Evolutionary conservation across 2,888 invertebrate species (phyloP), one percentile per base, ranked within the genome.

Genomic region (Campaea margaritaria): DNA sequence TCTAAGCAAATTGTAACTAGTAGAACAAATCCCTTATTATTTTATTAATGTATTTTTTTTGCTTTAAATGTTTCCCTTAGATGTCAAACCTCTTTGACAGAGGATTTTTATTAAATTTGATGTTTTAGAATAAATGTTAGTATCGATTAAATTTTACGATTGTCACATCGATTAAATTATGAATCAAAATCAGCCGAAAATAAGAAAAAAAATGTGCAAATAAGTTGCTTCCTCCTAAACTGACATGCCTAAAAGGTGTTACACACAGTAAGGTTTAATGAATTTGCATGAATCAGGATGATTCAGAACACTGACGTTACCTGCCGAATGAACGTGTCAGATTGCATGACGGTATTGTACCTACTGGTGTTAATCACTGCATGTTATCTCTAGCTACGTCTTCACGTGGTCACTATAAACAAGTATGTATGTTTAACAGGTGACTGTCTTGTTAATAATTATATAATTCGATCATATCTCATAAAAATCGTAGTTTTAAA

Each of bases 201-300:
- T 9, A 34, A 34, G 15, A 46, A 46, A 34, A 13, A 45, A 28
- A 49, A 36, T 53, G 28, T 28, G 47, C 43, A 52, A 58, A 53
- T 21, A 13, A 14, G 34, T 47, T 27, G 42, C 44, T 57, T 39
- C 51, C 57, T 53, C 58, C 51, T 43, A 36, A 41, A 21, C 14
- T 14, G 21, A 31, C 39, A 45, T 14, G 28, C 28, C n/a, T 16
- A 46, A 43, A 43, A 39, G 28, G 39, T 5, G 16, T 45, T 50
- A 38, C 21, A 50, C 34, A 47, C 51, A 51, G 45, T 56, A 51
- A 55, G 55, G 51, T 34, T 21, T 31, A 56, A 31, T 47, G 47
- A 43, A 45, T 31, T 49, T 50, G 60, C 60, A 61, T 61, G 60
- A 61, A 61, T 61, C 60, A 56, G 43, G 1, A 43, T 56, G 60